phyloP scores from a whole-genome alignment of 1,140 invertebrate genomes.

The Drosophila ficusphila region DNA sequence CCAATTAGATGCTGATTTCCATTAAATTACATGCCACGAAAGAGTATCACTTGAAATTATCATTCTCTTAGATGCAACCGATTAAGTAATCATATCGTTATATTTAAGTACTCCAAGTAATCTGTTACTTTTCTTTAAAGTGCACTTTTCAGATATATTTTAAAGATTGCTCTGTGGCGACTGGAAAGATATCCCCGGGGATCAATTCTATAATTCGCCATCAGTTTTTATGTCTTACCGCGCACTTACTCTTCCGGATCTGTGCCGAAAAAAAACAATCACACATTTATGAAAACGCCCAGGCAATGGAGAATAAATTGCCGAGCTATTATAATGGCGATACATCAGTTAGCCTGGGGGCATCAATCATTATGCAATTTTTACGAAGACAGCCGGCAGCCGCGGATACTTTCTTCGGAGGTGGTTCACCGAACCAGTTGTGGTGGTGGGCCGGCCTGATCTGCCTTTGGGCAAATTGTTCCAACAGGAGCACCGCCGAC shows the following conservation, averaged over 20 bases:
- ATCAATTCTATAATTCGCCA: background rate
- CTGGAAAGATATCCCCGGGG: background rate
- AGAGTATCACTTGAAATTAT: background rate
- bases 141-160: background rate
- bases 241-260: background rate
- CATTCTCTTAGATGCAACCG: background rate
- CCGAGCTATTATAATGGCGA: constrained; percentile 24
- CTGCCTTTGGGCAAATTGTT: constrained; percentile 32
- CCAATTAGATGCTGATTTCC: background rate
- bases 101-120: background rate
- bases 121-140: background rate
- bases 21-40: background rate
- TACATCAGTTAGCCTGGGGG: constrained; percentile 32
- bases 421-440: constrained; percentile 33
- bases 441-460: constrained; percentile 2
- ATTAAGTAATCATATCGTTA: background rate
- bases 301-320: constrained; percentile 1
- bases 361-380: constrained; percentile 50
- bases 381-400: background rate
- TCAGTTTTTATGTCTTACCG: background rate
- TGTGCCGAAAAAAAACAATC: constrained; percentile 14
- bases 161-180: background rate
- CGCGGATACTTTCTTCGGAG: constrained; percentile 35
- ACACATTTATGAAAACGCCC: constrained; percentile 9
- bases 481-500: constrained; percentile 28